Base-by-base conservation (phyloP, 2,797 vertebrate species). In the Catharus ustulatus region DNA sequence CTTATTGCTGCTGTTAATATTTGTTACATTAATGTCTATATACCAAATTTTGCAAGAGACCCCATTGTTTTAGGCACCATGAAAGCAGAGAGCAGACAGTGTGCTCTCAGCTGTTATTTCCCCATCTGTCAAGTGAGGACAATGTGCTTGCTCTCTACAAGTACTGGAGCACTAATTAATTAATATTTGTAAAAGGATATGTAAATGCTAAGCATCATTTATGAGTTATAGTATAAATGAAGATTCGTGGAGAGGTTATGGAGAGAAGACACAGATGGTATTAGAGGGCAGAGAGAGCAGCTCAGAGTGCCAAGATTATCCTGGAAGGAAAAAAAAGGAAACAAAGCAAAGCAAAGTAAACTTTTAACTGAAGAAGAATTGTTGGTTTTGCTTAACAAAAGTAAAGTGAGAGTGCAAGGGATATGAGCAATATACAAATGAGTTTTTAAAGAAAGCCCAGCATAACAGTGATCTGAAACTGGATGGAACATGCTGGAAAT, bases 121-220 rank as follows among this genome's bases (percentile, higher is more conserved):
- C 80, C 61, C 90, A 85, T 93, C 90, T 95, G 94, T 84, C 74
- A 92, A 87, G 52, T 80, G 74, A 93, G 57, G 67, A 93, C 84
- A 94, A 54, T 58, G 86, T 64, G 64, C 85, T 89, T 77, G 51
- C 59, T 89, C 89, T 89, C 54, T 87, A 61, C 63, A 91, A 90
- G 80, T 90, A 93, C 61, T 93, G 16, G 64, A 90, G 4, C 32
- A 73, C 72, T 89, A 94, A 84, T 95, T 95, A 96, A 90, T 95
- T 94, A 80, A 92, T 95, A 93, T 94, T 90, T 95, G 84, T 90
- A 68, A 95, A 94, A 87, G 63, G 38, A 82, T 90, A 89, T 93
- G 84, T 71, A 94, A 94, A 95, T 87, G 63, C 13, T 93, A 71
- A 89, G 63, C 92, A 87, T 93, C 93, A 94, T 87, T 92, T 94